Evolutionary conservation across 1,140 invertebrate genomes (phyloP), one percentile per base, ranked within the genome.

Genomic region (Zaprionus capensis): DNA sequence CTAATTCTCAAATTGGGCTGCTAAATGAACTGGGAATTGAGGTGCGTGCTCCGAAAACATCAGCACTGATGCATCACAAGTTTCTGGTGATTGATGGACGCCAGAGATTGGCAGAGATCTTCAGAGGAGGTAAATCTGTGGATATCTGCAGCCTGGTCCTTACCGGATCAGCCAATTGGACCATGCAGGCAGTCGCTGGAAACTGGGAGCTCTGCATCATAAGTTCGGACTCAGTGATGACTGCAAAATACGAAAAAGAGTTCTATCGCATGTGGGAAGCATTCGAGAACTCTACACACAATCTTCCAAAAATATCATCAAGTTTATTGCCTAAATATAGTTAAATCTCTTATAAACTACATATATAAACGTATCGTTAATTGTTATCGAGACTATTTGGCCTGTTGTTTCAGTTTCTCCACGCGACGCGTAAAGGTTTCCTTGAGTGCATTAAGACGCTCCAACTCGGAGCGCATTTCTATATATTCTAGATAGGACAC

Each of bases 61-160:
- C 77, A 1, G 36, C 46, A 9, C 57, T 92, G 38, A 92, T 92
- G 91, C 91, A 92, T 64, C 85, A 92, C 73, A 92, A 92, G 53
- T 92, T 81, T 61, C 64, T 82, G 24, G 61, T 92, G 11, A 51
- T 92, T 3, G 91, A 92, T 22, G 78, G 71, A 0, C 51, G 28
- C 0, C 31, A 49, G 0, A 77, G 85, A 3, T 76, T 82, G 2
- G 11, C 67, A 20, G 66, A 84, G 28, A 44, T 88, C 2, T 11
- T 67, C 24, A 15, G 0, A 75, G 59, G 12, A 7, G 41, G n/a
- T 9, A 46, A 46, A 17, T n/a, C 41, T 3, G 7, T 6, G 17
- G 41, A 46, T 17, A 17, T 11, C 7, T 17, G 53, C 12, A 78
- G 71, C 24, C 9, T 84, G 0, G 1, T 81, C 1, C 12, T 92